Evolutionary conservation across 2,113 vertebrate species (phyloP), one percentile per base, ranked within the genome.

Genomic region (Motacilla alba): DNA sequence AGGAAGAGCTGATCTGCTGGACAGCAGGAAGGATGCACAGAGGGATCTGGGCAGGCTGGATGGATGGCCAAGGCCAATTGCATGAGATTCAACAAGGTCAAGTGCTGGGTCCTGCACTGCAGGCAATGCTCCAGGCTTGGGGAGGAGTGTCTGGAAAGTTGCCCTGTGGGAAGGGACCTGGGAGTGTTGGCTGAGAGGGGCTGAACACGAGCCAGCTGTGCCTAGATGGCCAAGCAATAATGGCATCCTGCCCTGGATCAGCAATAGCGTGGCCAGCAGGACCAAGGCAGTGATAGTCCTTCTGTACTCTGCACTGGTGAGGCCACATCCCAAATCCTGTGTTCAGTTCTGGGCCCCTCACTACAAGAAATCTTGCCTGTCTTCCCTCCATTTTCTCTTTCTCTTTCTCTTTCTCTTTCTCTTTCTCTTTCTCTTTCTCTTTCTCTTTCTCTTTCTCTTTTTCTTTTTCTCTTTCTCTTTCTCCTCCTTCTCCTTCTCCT

Each of bases 271-370:
- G 83, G 9, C 44, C 82, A 68, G 62, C 44, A 59, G 72, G 44
- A 50, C 2, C 49, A 68, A 72, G 44, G 37, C 37, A 58, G 21
- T 0, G 44, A 18, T 11, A 68, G 44, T 4, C 11, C 11, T 31
- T 24, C 31, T 35, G 21, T 14, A 10, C 21, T 50, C 0, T 0
- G 7, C 43, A 35, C 0, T 26, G 50, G 7, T 13, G 30, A 85
- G 10, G 60, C 7, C 50, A 30, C 21, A 43, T 0, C 28, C 21
- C 24, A 30, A 18, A 50, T 44, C 27, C 14, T 12, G 44, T 37
- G 31, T 52, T 3, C 44, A 44, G 13, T 59, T 59, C 11, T 44
- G 72, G 7, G 17, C 33, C 6, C 4, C 37, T 68, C 14, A 52
- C 31, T 22, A 18, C 27, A 44, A 44, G 37, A 76, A 75, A 18